Evolutionary conservation across 2,113 vertebrate species (phyloP).

Genomic region (Sinocyclocheilus grahami): DNA sequence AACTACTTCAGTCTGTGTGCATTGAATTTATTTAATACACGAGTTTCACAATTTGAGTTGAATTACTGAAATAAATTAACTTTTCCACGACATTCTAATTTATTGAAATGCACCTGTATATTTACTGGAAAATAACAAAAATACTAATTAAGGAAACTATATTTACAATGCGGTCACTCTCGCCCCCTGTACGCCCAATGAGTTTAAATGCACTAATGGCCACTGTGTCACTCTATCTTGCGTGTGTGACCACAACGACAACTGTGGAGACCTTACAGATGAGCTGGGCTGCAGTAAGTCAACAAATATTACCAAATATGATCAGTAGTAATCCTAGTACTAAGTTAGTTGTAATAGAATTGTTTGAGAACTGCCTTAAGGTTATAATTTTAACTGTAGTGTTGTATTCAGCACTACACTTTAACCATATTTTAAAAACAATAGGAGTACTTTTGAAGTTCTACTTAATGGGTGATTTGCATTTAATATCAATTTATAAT

Average conservation of each 20-base stretch:
- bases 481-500: background rate
- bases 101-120: too few relatives aligned
- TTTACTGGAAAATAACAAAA: background rate
- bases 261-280: constrained; percentile 92
- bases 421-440: background rate
- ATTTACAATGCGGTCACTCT: constrained; percentile 67
- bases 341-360: background rate
- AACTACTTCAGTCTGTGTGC: too few relatives aligned
- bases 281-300: constrained; percentile 95
- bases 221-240: constrained; percentile 86
- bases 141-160: background rate
- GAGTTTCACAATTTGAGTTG: too few relatives aligned
- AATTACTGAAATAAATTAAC: too few relatives aligned
- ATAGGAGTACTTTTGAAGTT: background rate
- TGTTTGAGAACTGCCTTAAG: background rate
- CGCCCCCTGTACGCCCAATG: constrained; percentile 84
- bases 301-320: background rate
- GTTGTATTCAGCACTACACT: background rate
- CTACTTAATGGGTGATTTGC: background rate
- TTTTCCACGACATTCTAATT: too few relatives aligned
- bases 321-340: background rate
- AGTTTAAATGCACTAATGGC: constrained; percentile 92
- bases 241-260: constrained; percentile 90
- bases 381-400: background rate
- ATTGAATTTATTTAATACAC: too few relatives aligned